A percentile compares a stretch with the other conserved stretches of the same genome.
Conservation (phyloP, 2,797 vertebrate genomes). For the Rhinatrema bivittatum region DNA sequence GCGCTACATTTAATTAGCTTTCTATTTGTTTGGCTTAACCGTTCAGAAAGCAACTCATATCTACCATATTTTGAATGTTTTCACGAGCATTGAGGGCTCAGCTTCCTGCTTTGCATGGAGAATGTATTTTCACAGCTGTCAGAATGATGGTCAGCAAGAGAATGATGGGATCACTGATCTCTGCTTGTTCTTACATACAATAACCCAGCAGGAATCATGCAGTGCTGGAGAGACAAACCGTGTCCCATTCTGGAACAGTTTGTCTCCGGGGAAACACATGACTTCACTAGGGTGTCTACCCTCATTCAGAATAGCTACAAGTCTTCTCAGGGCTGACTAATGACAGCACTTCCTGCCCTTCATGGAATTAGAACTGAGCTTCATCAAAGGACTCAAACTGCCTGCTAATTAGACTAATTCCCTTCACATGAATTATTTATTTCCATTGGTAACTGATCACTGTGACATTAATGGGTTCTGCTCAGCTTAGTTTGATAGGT, state of each 20-base stretch:
- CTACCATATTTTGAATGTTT: no score
- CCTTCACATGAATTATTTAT: slow-evolving; percentile 97
- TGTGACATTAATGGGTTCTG: slow-evolving; percentile 88
- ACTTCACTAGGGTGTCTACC: slow-evolving; percentile 86
- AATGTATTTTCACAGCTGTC: slow-evolving; percentile 86
- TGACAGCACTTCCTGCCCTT: slow-evolving; percentile 95
- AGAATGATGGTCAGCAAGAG: slow-evolving; percentile 75
- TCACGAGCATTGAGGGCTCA: slow-evolving; percentile 53
- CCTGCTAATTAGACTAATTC: slow-evolving; percentile 99
- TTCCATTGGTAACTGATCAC: slow-evolving; percentile 91
- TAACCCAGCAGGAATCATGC: slow-evolving; percentile 68
- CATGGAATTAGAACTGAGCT: slow-evolving; percentile 87
- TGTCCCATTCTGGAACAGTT: slow-evolving; percentile 86
- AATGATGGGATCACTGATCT: slow-evolving; percentile 58
- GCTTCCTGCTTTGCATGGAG: slow-evolving; percentile 69
- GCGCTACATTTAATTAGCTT: no score
- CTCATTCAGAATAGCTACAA: slow-evolving; percentile 96
- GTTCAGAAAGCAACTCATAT: no score
- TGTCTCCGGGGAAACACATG: slow-evolving; percentile 93
- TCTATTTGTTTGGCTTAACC: no score
- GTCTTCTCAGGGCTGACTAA: slow-evolving; percentile 97
- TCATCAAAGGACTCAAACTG: slow-evolving; percentile 97
- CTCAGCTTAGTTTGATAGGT: slow-evolving; percentile 82
- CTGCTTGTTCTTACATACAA: slow-evolving; percentile 77
- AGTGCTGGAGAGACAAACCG: slow-evolving; percentile 73